Evolutionary conservation across 2,113 vertebrate species (phyloP).

Genomic region (Epinephelus lanceolatus): DNA sequence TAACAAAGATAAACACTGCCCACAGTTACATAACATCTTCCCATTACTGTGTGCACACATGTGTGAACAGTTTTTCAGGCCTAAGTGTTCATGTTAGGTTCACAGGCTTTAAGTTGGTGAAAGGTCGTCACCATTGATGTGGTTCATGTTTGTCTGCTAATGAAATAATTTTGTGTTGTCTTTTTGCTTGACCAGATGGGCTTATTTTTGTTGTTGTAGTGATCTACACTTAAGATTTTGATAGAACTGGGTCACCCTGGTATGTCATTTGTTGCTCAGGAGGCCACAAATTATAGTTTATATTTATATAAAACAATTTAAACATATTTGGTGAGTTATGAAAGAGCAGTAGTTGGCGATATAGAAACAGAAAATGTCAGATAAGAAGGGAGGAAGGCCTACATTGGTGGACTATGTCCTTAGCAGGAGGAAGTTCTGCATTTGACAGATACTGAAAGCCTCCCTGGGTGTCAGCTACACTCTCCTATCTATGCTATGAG

Average conservation of each 20-base stretch:
- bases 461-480: background rate
- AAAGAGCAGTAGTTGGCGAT: background rate
- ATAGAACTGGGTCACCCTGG: background rate
- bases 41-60: conserved; percentile 1
- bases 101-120: background rate
- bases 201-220: background rate
- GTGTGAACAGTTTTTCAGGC: conserved; percentile 1
- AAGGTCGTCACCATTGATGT: background rate
- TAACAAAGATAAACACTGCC: conserved; percentile 44
- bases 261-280: background rate
- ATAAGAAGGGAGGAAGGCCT: conserved; percentile 7
- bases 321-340: background rate
- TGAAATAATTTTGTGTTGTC: background rate
- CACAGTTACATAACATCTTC: conserved; percentile 54
- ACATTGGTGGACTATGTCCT: background rate
- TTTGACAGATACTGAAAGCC: conserved; percentile 10
- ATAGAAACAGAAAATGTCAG: background rate
- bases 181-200: background rate
- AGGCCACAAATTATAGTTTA: background rate
- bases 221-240: background rate
- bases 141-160: background rate
- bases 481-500: background rate
- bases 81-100: background rate
- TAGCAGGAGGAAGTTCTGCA: conserved; percentile 42
- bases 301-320: background rate